phyloP scores from a whole-genome alignment of 2,113 vertebrate species.

The Petrocephalus microphthalmus region DNA sequence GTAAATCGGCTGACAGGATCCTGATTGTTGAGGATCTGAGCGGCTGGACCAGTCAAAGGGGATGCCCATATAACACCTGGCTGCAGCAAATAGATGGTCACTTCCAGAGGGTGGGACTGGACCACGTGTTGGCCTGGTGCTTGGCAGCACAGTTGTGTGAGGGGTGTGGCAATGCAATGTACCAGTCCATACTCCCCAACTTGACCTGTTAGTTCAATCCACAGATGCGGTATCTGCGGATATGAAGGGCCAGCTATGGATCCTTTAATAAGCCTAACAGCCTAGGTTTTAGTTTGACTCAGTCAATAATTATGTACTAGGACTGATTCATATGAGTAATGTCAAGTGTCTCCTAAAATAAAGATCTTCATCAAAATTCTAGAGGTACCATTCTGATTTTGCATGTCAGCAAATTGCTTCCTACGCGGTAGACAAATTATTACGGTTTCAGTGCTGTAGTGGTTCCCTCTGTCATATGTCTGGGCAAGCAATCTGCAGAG shows the following conservation, averaged over 20 bases:
- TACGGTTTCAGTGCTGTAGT: background rate
- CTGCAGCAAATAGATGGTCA: background rate
- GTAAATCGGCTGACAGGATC: background rate
- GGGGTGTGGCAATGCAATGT: background rate
- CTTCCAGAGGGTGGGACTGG: background rate
- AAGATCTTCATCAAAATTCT: background rate
- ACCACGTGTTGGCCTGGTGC: background rate
- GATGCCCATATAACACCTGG: background rate
- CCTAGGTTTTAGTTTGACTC: background rate
- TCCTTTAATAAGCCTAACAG: background rate
- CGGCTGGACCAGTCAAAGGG: background rate
- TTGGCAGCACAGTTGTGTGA: background rate
- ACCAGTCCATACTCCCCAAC: background rate
- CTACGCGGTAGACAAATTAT: background rate
- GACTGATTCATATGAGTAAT: background rate
- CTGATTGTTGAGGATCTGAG: background rate
- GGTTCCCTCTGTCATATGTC: background rate
- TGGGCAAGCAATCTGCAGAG: background rate
- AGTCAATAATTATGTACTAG: background rate
- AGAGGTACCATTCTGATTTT: background rate
- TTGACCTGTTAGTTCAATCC: background rate
- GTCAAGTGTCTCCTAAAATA: background rate
- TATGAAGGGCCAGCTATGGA: background rate
- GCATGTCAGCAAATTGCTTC: constrained; percentile 6
- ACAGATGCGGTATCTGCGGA: background rate